These are phyloP conservation scores for Corythornis cristatus DNA, from an alignment of 2,113 vertebrate species.

Conservation along the genomic window DNA sequence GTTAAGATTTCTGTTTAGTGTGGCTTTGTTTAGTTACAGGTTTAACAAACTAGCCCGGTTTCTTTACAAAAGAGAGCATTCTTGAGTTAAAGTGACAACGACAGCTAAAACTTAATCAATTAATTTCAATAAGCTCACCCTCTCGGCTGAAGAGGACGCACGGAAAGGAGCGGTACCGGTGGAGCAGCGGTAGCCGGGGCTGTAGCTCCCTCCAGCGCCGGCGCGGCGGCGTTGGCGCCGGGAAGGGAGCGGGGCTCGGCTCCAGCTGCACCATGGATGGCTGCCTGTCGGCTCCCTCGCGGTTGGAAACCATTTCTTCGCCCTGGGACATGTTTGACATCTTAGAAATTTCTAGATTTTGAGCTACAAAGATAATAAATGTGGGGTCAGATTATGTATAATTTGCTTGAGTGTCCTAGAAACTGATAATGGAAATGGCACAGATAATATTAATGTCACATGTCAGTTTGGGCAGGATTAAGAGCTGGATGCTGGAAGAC, in stretches of 20 bases:
- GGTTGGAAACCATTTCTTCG: accelerated
- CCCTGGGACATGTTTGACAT: not conserved
- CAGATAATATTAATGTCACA: not conserved
- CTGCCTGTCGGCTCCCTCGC: accelerated
- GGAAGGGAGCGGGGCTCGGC: not conserved
- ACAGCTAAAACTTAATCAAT: not conserved
- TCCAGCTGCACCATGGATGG: accelerated
- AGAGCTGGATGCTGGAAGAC: not conserved
- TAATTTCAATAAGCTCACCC: accelerated
- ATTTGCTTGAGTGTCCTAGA: not conserved
- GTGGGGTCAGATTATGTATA: not conserved
- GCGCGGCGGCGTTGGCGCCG: not conserved
- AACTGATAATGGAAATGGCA: not conserved
- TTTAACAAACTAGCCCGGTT: not conserved
- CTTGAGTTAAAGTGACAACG: not conserved
- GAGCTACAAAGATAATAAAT: not conserved
- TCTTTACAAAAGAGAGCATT: not conserved
- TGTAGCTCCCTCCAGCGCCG: constrained; percentile 59
- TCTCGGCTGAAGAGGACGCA: accelerated
- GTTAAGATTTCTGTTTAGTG: not conserved
- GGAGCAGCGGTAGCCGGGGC: not conserved
- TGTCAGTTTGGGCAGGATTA: not conserved
- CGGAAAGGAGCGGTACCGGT: accelerated
- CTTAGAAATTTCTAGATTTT: not conserved
- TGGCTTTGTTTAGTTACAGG: accelerated